Percentiles rank a stretch among this genome's conserved stretches.
phyloP scores from a whole-genome alignment of 2,888 invertebrate genomes.

The Leucophenga maculata region DNA sequence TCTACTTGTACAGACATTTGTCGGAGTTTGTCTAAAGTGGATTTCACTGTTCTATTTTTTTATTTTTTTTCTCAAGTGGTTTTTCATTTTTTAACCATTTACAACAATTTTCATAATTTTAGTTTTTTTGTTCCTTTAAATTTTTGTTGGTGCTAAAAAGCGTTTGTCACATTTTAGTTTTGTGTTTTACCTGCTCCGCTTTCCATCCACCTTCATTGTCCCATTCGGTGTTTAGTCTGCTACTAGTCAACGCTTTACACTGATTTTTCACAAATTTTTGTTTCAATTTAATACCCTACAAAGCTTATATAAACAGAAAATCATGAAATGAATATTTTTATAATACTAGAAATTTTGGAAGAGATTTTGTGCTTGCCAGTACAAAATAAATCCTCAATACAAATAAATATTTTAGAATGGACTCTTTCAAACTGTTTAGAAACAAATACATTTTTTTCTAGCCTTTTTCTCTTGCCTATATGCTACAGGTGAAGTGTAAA shows the following conservation, averaged over 20 bases:
- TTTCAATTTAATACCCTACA: slow-evolving; percentile 3
- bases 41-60: slow-evolving; percentile 33
- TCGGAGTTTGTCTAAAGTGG: slow-evolving; percentile 65
- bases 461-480: no score
- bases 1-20: slow-evolving; percentile 46
- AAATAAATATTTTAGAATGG: no score
- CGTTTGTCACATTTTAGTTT: slow-evolving; percentile 58
- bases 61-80: slow-evolving; percentile 20
- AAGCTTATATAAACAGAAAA: no score
- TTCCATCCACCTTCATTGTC: background rate
- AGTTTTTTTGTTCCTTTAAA: slow-evolving; percentile 28
- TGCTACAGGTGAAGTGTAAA: slow-evolving; percentile 22
- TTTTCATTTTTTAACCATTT: slow-evolving; percentile 19
- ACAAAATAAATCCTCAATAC: no score
- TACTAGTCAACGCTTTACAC: no score
- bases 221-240: slow-evolving; percentile 32
- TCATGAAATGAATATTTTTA: no score
- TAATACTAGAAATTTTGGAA: no score
- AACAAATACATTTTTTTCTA: no score
- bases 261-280: slow-evolving; percentile 55
- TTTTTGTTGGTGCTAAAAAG: slow-evolving; percentile 32
- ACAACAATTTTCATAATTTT: slow-evolving; percentile 57
- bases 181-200: slow-evolving; percentile 42
- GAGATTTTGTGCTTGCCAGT: no score
- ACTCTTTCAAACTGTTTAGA: slow-evolving; percentile 26